Evolutionary conservation across 1,140 invertebrate species (phyloP).

Genomic region (Coenobita brevimanus): DNA sequence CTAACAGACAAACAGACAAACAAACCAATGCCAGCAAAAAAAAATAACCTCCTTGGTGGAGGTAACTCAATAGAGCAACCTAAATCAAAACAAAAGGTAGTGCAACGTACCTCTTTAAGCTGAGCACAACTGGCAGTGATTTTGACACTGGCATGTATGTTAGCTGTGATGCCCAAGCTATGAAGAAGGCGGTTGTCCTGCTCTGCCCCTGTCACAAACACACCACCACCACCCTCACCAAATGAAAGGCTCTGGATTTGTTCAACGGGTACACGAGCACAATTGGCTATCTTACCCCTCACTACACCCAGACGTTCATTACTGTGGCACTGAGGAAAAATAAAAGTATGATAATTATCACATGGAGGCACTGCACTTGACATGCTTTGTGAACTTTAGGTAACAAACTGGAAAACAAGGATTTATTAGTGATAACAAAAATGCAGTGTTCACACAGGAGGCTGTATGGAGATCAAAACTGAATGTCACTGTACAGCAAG

Average conservation of each 20-base stretch:
- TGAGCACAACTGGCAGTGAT: conserved; percentile 64
- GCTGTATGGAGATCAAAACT: too few species aligned
- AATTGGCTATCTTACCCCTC: conserved; percentile 72
- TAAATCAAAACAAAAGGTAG: too few species aligned
- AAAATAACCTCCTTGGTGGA: too few species aligned
- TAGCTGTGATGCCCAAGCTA: conserved; percentile 12
- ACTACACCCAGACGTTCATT: conserved; percentile 75
- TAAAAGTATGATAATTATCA: background rate
- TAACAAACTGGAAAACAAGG: too few species aligned
- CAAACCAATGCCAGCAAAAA: too few species aligned
- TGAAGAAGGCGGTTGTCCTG: conserved; percentile 55
- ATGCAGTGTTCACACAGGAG: too few species aligned
- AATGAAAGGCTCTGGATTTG: conserved; percentile 72
- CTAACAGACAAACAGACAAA: too few species aligned
- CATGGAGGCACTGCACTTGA: background rate
- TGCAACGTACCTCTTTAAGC: conserved; percentile 69
- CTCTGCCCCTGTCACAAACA: conserved; percentile 37
- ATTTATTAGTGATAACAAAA: too few species aligned
- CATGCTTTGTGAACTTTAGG: too few species aligned
- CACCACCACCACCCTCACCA: conserved; percentile 71
- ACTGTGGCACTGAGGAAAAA: conserved; percentile 72
- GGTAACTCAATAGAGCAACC: too few species aligned
- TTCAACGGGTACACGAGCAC: conserved; percentile 69
- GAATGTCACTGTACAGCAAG: too few species aligned
- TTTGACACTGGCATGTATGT: conserved; percentile 42